These are phyloP conservation scores for Paraplagusia blochii DNA, from an alignment of 2,113 vertebrate genomes.

Conservation along the genomic window DNA sequence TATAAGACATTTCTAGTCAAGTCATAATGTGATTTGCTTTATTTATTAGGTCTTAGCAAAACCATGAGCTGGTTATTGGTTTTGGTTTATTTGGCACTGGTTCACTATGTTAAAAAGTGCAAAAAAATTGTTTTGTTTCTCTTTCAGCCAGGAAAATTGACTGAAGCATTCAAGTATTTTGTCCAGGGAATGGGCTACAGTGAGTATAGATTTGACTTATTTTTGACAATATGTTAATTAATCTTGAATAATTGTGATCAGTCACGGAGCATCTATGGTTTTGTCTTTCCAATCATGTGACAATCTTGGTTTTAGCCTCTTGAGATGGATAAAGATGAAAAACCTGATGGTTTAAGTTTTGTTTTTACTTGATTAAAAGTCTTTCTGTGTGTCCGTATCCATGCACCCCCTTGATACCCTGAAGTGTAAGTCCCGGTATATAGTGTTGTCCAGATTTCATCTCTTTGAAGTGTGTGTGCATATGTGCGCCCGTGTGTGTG, in stretches of 20 bases:
- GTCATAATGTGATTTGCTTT: too few species aligned
- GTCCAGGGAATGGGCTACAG: slow-evolving; percentile 83
- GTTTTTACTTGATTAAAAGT: not conserved
- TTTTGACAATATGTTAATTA: too few species aligned
- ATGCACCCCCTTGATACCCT: slow-evolving; percentile 5
- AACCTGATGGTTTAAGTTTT: too few species aligned
- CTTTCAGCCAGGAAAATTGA: slow-evolving; percentile 76
- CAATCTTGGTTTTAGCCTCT: too few species aligned
- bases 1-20: too few species aligned
- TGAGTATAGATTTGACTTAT: slow-evolving; percentile 58
- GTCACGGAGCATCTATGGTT: too few species aligned
- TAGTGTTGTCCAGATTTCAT: not conserved
- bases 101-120: not conserved
- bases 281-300: too few species aligned
- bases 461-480: not conserved
- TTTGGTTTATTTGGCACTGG: too few species aligned
- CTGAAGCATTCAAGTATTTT: slow-evolving; percentile 81
- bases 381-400: slow-evolving; percentile 25
- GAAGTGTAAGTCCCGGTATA: slow-evolving; percentile 44
- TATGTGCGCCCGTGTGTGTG: slow-evolving; percentile 13
- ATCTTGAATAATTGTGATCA: too few species aligned
- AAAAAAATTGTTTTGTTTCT: not conserved
- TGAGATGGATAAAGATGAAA: too few species aligned
- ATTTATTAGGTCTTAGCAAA: too few species aligned
- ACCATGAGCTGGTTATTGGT: too few species aligned